phyloP scores from a whole-genome alignment of 2,888 invertebrate genomes.

The Aphodius granarius region DNA sequence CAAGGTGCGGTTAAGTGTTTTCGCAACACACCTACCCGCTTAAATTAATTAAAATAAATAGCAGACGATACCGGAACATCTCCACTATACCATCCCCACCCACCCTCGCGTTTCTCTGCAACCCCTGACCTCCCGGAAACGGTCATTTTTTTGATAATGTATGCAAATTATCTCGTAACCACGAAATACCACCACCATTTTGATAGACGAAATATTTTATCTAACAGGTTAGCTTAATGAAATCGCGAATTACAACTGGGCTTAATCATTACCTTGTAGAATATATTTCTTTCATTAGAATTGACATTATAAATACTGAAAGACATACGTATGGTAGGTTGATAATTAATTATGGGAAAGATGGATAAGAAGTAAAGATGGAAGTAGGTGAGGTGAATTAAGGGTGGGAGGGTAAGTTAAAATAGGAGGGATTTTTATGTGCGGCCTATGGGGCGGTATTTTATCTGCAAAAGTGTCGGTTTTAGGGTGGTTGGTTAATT shows the following conservation, averaged over 20 bases:
- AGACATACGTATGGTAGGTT: no score
- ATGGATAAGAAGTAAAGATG: not conserved
- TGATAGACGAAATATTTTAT: not conserved
- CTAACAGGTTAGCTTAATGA: not conserved
- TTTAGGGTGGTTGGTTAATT: not conserved
- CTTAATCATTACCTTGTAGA: no score
- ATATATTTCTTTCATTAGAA: no score
- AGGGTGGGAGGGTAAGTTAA: not conserved
- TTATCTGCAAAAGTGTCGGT: not conserved
- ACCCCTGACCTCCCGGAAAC: not conserved
- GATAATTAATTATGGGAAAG: not conserved
- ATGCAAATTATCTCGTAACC: not conserved
- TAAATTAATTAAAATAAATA: slow-evolving; percentile 15
- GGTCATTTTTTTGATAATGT: not conserved
- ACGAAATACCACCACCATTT: not conserved
- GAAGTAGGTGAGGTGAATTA: not conserved
- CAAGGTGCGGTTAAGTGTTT: slow-evolving; percentile 21
- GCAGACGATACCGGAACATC: not conserved
- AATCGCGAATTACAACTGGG: no score
- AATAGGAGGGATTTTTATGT: not conserved
- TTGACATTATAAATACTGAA: no score
- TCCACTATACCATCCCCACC: not conserved
- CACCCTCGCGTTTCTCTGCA: not conserved
- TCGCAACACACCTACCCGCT: slow-evolving; percentile 5
- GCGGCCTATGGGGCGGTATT: not conserved